A percentile compares a stretch with the other conserved stretches of the same genome.
These are phyloP conservation scores for Trichogramma evanescens DNA, from an alignment of 2,888 invertebrate genomes.

Conservation along the genomic window DNA sequence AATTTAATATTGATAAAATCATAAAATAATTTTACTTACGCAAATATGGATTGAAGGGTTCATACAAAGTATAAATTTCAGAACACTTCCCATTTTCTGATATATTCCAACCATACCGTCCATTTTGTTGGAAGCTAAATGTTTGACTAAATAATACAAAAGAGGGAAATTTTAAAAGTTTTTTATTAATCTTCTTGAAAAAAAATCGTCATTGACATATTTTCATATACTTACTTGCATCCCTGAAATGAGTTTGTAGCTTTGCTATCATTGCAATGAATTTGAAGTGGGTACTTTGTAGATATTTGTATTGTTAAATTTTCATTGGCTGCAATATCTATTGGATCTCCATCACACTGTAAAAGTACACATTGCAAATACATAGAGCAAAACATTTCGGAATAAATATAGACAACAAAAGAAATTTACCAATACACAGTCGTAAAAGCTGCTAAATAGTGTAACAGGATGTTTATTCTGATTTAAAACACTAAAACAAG, in stretches of 20 bases:
- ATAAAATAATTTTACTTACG: slow-evolving; percentile 33
- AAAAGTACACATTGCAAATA: slow-evolving; percentile 9
- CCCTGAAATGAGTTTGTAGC: slow-evolving; percentile 12
- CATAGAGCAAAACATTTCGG: not conserved
- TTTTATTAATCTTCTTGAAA: slow-evolving; percentile 4
- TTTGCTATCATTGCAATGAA: slow-evolving; percentile 30
- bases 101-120: slow-evolving; percentile 45
- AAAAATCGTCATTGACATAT: not conserved
- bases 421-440: slow-evolving; percentile 35
- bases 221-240: slow-evolving; percentile 36
- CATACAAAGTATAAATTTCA: slow-evolving; percentile 29
- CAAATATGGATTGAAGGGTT: slow-evolving; percentile 38
- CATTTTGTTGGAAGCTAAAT: slow-evolving; percentile 40
- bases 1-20: not conserved
- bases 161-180: not conserved
- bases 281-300: slow-evolving; percentile 36
- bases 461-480: slow-evolving; percentile 23
- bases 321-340: slow-evolving; percentile 27
- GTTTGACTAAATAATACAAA: slow-evolving; percentile 4
- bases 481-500: slow-evolving; percentile 38
- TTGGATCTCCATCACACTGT: slow-evolving; percentile 36
- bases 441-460: slow-evolving; percentile 30
- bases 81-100: slow-evolving; percentile 31
- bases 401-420: not conserved
- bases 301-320: slow-evolving; percentile 34